Conservation (phyloP, 1,140 invertebrate genomes). For the Bilobella aurantiaca region DNA sequence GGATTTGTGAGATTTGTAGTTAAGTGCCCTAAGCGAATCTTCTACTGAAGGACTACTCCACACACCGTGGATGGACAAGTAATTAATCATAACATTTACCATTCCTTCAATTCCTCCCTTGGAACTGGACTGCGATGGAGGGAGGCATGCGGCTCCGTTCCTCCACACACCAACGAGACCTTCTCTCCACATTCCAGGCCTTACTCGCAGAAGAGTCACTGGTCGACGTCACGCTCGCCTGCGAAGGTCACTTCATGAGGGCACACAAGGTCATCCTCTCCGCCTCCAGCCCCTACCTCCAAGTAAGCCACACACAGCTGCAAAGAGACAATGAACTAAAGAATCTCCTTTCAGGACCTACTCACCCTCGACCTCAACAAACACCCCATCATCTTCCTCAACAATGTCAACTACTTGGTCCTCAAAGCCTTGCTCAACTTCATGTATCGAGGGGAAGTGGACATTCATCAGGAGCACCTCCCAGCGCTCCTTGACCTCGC, state of each 20-base stretch:
- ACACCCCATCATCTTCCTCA: slow-evolving; percentile 15
- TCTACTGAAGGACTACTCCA: no score
- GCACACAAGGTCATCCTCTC: slow-evolving; percentile 85
- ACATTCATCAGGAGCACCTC: slow-evolving; percentile 22
- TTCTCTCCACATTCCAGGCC: no score
- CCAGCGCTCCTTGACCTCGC: slow-evolving; percentile 24
- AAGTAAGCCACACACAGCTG: not conserved
- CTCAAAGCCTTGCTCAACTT: slow-evolving; percentile 28
- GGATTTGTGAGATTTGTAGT: no score
- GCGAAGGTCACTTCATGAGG: slow-evolving; percentile 73
- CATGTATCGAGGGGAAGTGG: slow-evolving; percentile 31
- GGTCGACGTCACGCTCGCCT: slow-evolving; percentile 83
- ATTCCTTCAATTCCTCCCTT: no score
- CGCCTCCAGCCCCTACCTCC: slow-evolving; percentile 84
- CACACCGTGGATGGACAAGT: no score
- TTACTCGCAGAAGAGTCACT: slow-evolving; percentile 44
- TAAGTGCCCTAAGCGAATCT: no score
- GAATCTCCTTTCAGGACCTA: slow-evolving; percentile 7
- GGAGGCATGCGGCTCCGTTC: no score
- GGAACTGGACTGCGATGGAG: no score
- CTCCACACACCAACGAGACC: no score
- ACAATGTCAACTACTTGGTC: slow-evolving; percentile 17
- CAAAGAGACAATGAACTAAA: not conserved
- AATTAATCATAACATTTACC: no score
- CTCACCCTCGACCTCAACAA: slow-evolving; percentile 4